Percentiles rank a stretch among this genome's conserved stretches.
These are phyloP conservation scores for Motacilla tschutschensis DNA, from an alignment of 2,113 vertebrate species.

Conservation along the genomic window DNA sequence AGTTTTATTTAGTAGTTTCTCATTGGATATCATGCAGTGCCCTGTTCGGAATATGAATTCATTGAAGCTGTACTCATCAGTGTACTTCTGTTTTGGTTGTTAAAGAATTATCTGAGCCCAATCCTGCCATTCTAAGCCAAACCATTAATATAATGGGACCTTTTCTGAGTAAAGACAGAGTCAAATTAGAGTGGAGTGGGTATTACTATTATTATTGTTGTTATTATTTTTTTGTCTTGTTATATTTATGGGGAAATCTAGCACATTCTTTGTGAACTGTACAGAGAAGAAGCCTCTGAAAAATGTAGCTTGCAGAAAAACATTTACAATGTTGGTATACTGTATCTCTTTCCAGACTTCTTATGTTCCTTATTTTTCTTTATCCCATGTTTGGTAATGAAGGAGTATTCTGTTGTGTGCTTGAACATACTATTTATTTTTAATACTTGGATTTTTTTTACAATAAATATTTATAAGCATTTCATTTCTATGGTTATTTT, in stretches of 20 bases:
- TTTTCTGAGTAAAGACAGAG: conserved; percentile 10
- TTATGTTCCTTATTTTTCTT: conserved; percentile 38
- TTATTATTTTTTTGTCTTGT: conserved; percentile 49
- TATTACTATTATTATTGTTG: conserved; percentile 24
- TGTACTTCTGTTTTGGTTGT: conserved; percentile 61
- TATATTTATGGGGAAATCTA: conserved; percentile 64
- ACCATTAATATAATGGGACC: conserved; percentile 5
- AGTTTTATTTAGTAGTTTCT: conserved; percentile 24
- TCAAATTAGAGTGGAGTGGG: conserved; percentile 9
- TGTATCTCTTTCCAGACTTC: conserved; percentile 30
- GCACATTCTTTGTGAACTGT: conserved; percentile 54
- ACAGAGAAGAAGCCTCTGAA: conserved; percentile 50
- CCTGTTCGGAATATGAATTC: conserved; percentile 33
- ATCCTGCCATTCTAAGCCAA: neutral
- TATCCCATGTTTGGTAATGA: conserved; percentile 43
- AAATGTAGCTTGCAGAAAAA: conserved; percentile 38
- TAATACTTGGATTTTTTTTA: conserved; percentile 55
- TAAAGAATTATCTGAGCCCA: conserved; percentile 44
- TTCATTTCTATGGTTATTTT: conserved; percentile 39
- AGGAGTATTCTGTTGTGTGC: conserved; percentile 31
- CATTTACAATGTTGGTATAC: neutral
- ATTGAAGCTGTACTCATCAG: conserved; percentile 52
- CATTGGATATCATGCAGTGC: conserved; percentile 13
- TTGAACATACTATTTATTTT: conserved; percentile 59
- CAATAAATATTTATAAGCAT: conserved; percentile 70